Conservation (phyloP, 2,888 invertebrate species). For the Stegophylla sp. region DNA sequence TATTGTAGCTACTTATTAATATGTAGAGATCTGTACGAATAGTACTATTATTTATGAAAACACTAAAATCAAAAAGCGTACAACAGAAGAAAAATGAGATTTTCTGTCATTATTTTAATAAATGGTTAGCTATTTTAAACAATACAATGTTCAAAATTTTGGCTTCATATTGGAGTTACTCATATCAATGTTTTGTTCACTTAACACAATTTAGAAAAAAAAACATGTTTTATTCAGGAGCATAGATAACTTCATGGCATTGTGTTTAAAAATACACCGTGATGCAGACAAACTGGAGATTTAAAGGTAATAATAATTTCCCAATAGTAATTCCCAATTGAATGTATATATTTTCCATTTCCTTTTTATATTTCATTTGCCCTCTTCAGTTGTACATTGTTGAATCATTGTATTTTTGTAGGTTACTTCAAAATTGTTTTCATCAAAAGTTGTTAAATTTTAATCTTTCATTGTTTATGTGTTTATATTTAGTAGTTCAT, state of each 20-base stretch:
- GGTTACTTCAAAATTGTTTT: conserved; percentile 27
- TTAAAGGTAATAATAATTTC: conserved; percentile 50
- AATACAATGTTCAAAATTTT: conserved; percentile 46
- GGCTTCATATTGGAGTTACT: neutral
- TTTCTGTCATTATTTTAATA: neutral
- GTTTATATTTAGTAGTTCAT: conserved; percentile 24
- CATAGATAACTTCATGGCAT: conserved; percentile 54
- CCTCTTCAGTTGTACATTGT: conserved; percentile 49
- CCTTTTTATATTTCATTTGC: conserved; percentile 43
- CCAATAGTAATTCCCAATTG: conserved; percentile 30
- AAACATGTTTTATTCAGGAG: conserved; percentile 54
- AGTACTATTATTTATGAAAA: neutral
- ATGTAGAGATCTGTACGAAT: neutral
- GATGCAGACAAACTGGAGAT: conserved; percentile 51
- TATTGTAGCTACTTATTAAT: neutral
- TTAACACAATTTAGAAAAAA: conserved; percentile 25
- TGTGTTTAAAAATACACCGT: conserved; percentile 43
- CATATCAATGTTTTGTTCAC: neutral
- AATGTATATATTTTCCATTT: conserved; percentile 44
- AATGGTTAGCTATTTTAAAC: neutral
- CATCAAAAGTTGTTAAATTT: neutral
- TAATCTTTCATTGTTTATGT: conserved; percentile 11
- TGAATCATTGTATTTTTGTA: conserved; percentile 40
- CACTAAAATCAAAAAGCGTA: neutral
- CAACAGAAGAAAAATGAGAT: conserved; percentile 14